Conservation (phyloP, 1,140 invertebrate genomes). For the Nilaparvata lugens region DNA sequence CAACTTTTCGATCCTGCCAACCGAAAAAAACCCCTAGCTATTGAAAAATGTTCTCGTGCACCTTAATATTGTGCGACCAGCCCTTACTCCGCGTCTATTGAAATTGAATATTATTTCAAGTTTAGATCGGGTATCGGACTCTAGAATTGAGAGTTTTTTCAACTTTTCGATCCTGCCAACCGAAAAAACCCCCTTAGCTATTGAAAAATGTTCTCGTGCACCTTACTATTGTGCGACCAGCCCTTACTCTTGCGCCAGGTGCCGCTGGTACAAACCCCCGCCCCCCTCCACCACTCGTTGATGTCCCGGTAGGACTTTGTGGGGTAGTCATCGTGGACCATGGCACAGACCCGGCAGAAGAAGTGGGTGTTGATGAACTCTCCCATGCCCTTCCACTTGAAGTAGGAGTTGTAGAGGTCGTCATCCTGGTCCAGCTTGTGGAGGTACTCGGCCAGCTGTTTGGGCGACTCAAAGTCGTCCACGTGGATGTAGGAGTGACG, state of each 20-base stretch:
- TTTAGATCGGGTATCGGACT: no score
- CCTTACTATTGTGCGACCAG: slow-evolving; percentile 7
- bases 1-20: no score
- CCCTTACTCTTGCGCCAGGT: slow-evolving; percentile 21
- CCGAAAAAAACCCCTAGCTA: no score
- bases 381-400: slow-evolving; percentile 81
- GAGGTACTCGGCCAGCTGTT: slow-evolving; percentile 78
- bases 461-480: slow-evolving; percentile 82
- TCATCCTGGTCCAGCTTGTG: slow-evolving; percentile 74
- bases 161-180: no score
- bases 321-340: slow-evolving; percentile 60
- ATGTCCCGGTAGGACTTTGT: slow-evolving; percentile 65
- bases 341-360: slow-evolving; percentile 88
- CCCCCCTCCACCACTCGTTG: slow-evolving; percentile 79
- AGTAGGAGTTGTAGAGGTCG: slow-evolving; percentile 85
- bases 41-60: background rate
- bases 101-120: no score
- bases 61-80: slow-evolving; percentile 6
- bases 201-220: background rate
- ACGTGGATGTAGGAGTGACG: slow-evolving; percentile 87
- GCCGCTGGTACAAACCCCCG: slow-evolving; percentile 50
- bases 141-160: no score
- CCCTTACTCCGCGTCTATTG: no score
- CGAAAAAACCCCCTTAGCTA: no score
- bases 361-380: slow-evolving; percentile 92